Evolutionary conservation across 2,113 vertebrate genomes (phyloP).

Genomic region (Ictalurus furcatus): DNA sequence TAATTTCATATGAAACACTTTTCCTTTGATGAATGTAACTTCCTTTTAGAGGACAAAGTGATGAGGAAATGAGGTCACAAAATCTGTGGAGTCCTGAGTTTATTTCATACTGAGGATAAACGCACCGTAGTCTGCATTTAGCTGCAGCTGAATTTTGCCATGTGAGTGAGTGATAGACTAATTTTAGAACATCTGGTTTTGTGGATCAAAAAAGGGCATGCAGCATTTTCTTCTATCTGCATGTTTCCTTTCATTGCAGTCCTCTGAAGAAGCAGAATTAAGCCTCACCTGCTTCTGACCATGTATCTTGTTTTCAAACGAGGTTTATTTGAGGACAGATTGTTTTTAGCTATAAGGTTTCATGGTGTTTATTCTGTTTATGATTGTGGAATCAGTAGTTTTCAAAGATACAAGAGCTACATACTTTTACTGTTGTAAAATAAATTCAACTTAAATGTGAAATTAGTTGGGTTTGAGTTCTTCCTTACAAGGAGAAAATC

Average conservation of each 20-base stretch:
- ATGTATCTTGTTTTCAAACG: conserved; percentile 48
- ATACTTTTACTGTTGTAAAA: background rate
- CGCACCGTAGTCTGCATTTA: background rate
- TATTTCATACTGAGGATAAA: background rate
- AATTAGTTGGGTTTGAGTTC: background rate
- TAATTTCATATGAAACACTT: conserved; percentile 23
- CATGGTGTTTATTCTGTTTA: background rate
- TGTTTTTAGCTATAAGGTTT: background rate
- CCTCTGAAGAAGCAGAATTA: conserved; percentile 58
- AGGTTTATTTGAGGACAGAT: conserved; percentile 7
- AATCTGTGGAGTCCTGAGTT: background rate
- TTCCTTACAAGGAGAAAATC: background rate
- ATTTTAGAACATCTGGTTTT: conserved; percentile 64
- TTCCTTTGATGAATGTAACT: background rate
- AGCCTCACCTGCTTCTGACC: conserved; percentile 53
- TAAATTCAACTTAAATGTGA: background rate
- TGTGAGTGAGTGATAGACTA: conserved; percentile 13
- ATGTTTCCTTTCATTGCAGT: conserved; percentile 61
- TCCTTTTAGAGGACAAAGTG: background rate
- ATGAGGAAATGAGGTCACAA: background rate
- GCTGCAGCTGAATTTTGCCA: background rate
- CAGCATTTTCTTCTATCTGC: conserved; percentile 51
- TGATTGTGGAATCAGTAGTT: background rate
- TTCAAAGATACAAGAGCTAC: too few relatives aligned
- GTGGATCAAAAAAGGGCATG: conserved; percentile 62